Evolutionary conservation across 2,113 vertebrate genomes (phyloP), one percentile per base, ranked within the genome.

Genomic region (Notothenia rossii): DNA sequence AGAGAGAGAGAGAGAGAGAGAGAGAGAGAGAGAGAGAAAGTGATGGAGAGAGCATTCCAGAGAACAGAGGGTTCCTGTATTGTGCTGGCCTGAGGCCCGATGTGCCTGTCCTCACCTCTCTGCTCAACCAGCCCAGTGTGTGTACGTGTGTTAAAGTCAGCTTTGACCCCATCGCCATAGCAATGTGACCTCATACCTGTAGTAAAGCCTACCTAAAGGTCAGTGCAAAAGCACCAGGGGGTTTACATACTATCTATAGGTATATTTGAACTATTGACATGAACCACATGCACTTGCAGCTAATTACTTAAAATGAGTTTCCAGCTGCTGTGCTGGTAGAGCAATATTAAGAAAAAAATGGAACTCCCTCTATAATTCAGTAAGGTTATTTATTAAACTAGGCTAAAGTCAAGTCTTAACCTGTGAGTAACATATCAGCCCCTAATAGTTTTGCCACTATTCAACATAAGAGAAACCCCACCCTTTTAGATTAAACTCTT

Each of bases 51-150:
- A 86, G 65, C 83, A 88, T 84, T 85, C 81, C 84, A 74, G 76
- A 91, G 88, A 88, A 92, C 90, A 92, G 90, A 85, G 85, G 72
- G 74, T 53, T 56, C 78, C 68, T 92, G 86, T 92, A 62, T 84
- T 86, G 63, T 22, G 1, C 79, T 86, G 89, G 87, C 86, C 48
- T 0, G 15, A 45, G 54, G 71, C 89, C 91, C 75, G 54, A 55
- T 9, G 53, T 69, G 50, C 58, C 62, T 2, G 61, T 84, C 66
- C 58, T 83, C 40, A 77, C 54, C 82, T 77, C 75, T 66, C 74
- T 1, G 74, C 56, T 55, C 73, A 79, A 72, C 79, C 29, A 36
- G 55, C 59, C 29, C 65, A 55, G 58, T 40, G 56, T 79, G 86
- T 72, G 70, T 25, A 22, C 7, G 18, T 64, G 45, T 62, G 54